Evolutionary conservation across 2,113 vertebrate genomes (phyloP), one percentile per base, ranked within the genome.

Genomic region (Ctenodactylus gundi): DNA sequence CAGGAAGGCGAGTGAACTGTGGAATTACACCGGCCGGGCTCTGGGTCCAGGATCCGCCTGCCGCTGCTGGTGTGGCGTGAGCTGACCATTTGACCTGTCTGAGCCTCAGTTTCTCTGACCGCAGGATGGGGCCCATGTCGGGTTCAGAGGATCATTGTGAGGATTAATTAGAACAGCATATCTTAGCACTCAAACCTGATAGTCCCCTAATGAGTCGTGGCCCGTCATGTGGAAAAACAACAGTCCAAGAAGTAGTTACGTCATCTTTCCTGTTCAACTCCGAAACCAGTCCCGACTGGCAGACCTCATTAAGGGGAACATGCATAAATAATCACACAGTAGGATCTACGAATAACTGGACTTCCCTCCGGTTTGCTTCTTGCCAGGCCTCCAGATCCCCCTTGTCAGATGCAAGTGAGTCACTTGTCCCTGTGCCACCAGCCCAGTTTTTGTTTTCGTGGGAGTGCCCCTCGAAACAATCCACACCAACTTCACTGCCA

Each of bases 291-390:
- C 83, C 49, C 53, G 82, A 94, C 78, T 88, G 73, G 94, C 95
- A 92, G 93, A 67, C 84, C 58, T 49, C 0, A 53, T 55, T 91
- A 92, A 94, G 92, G 93, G 44, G 75, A 91, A 96, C 89, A 80
- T 90, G 51, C 95, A 95, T 95, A 67, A 97, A 84, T 31, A 83
- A 87, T 90, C 81, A 62, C 62, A 23, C 7, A 85, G 57, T 73
- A 82, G 90, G 55, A 81, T 76, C 39, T 93, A 70, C 17, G 91
- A 90, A 94, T 85, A 93, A 95, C 77, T 64, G 81, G 73, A 83
- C 15, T 15, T 91, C 39, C 97, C 96, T 73, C 17, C 81, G 94
- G 85, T 34, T 89, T 25, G 90, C 95, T 93, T 85, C 96, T 94
- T 67, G 78, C 31, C 31, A 89, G 76, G 49, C 9, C 51, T 95